Base-by-base conservation (phyloP, 2,113 vertebrate genomes). In the Microcebus lehilahytsara region DNA sequence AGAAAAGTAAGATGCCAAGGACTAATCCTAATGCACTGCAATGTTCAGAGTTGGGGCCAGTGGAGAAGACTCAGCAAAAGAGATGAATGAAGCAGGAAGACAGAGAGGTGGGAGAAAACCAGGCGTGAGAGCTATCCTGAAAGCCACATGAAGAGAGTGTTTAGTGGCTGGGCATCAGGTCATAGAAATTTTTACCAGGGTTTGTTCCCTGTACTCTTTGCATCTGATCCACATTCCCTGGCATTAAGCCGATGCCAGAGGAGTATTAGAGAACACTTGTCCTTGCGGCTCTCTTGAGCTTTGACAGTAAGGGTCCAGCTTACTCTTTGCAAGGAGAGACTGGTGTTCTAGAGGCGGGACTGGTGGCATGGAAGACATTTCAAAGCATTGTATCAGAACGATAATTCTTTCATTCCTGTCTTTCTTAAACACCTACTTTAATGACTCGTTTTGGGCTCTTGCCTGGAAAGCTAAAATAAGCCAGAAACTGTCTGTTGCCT, bases 401-500 rank as follows among this genome's bases (percentile, higher is more conserved):
- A 9, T 14, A 42, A 14, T 42, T 67, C 85, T 83, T 74, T 58
- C 32, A 34, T 53, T 64, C 53, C 81, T 84, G 8, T 81, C n/a
- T 91, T 60, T 62, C 74, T 67, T 89, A 58, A 67, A 75, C 69
- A 62, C 85, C 62, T 79, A 40, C 78, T 84, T 96, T 88, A 88
- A 37, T 64, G 62, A 84, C 56, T 60, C 74, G 62, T 87, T 85
- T 90, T 96, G 86, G 96, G 49, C 23, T 74, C 19, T 69, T 66
- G 90, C 92, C 89, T 75, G 42, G 96, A 91, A 89, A 80, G 64
- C 81, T 93, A 67, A 80, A 91, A 95, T 69, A 49, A 89, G 25
- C 1, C n/a, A 78, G 87, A 69, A 77, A 67, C 96, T 87, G 60
- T 80, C 60, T 84, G 89, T 66, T 85, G 71, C 81, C 32, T 25